A percentile compares a stretch with the other conserved stretches of the same genome.
phyloP scores from a whole-genome alignment of 2,113 vertebrate species.

The Zosterops pallidus region DNA sequence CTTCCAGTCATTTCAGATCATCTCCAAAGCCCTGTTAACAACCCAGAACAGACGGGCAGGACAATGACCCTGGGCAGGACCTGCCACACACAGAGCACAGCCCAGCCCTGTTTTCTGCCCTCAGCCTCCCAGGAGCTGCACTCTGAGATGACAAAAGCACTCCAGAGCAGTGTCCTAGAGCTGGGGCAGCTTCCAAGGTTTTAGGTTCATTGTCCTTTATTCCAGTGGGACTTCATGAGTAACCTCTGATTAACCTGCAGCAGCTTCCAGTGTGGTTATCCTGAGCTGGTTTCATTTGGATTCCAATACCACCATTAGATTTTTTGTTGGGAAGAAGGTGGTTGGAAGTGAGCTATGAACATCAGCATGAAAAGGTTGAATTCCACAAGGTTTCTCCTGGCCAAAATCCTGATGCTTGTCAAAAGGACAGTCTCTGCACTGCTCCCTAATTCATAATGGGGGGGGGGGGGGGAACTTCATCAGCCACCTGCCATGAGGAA shows the following conservation, averaged over 20 bases:
- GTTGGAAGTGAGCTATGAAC: background rate
- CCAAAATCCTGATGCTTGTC: background rate
- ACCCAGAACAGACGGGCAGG: background rate
- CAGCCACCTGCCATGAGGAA: background rate
- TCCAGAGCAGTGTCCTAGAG: background rate
- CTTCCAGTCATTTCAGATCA: background rate
- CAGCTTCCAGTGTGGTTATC: background rate
- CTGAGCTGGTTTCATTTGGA: background rate
- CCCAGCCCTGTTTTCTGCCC: background rate
- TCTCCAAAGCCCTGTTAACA: background rate
- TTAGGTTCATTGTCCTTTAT: background rate
- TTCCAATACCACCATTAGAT: background rate
- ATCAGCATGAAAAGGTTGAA: accelerated
- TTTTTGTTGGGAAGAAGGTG: background rate
- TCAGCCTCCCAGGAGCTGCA: background rate
- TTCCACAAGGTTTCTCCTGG: background rate
- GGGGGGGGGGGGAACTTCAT: background rate
- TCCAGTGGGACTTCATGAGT: background rate
- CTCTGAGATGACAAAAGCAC: background rate
- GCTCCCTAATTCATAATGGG: background rate
- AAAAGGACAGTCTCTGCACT: background rate
- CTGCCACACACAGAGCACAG: background rate
- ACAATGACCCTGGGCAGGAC: background rate
- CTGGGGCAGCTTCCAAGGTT: background rate
- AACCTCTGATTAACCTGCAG: background rate